Conservation (phyloP, 2,797 vertebrate genomes). For the Steatocranus sp. region DNA sequence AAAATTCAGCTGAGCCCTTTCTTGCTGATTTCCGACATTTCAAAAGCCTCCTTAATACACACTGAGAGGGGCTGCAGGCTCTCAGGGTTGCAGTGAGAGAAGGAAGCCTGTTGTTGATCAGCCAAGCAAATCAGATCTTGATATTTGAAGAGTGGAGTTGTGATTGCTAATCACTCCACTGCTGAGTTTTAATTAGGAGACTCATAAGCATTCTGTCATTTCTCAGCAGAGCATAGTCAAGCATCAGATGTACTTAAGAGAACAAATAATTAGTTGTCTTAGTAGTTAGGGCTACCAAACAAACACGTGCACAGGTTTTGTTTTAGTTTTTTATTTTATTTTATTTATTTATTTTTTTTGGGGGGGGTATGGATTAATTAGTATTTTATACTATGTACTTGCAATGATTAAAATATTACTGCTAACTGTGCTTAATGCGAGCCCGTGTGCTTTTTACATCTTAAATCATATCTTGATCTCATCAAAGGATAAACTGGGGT, state of each 20-base stretch:
- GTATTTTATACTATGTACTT: slow-evolving; percentile 1
- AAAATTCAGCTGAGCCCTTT: slow-evolving; percentile 41
- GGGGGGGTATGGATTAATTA: background rate
- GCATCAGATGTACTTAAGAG: slow-evolving; percentile 67
- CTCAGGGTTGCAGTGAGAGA: slow-evolving; percentile 21
- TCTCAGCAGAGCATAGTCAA: slow-evolving; percentile 60
- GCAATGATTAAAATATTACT: background rate
- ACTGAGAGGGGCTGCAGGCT: slow-evolving; percentile 19
- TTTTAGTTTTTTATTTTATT: background rate
- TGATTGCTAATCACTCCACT: slow-evolving; percentile 79
- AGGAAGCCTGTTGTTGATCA: slow-evolving; percentile 70
- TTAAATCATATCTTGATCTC: slow-evolving; percentile 26
- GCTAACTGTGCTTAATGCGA: background rate
- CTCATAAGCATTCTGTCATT: slow-evolving; percentile 71
- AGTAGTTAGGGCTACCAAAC: slow-evolving; percentile 22
- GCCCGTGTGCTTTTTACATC: background rate
- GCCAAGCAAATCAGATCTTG: slow-evolving; percentile 75
- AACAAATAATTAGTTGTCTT: slow-evolving; percentile 63
- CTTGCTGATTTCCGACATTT: slow-evolving; percentile 82
- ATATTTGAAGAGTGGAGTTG: slow-evolving; percentile 77
- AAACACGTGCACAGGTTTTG: background rate
- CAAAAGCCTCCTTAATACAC: slow-evolving; percentile 67
- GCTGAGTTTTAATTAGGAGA: slow-evolving; percentile 78
- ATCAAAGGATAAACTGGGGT: background rate
- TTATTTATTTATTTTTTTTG: background rate